Base-by-base conservation (phyloP, 1,140 invertebrate genomes). In the Lordiphosa clarofinis region DNA sequence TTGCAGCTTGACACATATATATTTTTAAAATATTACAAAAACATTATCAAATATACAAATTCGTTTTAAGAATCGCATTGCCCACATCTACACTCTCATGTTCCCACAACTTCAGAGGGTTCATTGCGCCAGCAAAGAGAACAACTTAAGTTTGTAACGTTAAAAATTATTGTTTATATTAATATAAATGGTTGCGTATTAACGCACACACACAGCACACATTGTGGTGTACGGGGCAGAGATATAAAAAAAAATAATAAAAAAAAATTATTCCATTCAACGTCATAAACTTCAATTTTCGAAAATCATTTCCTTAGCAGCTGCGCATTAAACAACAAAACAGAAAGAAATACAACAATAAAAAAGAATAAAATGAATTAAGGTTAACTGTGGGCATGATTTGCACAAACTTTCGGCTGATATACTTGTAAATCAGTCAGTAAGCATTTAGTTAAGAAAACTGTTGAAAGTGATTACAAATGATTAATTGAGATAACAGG, bases 261-360 rank as follows among this genome's bases (percentile, higher is more conserved):
- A 56, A 59, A 68, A 64, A 56, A 65, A 56, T 58, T 69, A 87
- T 86, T 84, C 78, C 84, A 87, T 81, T 87, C 86, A 81, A 81
- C 86, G 74, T 86, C 78, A 87, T 87, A 87, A 87, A 87, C 78
- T 87, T 87, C 71, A 87, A 87, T 87, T 86, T 86, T 86, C 64
- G 75, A 87, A 86, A 87, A 87, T 87, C 79, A 87, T 87, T 87
- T 87, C 86, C 84, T 87, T 86, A 70, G 86, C 86, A 79, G 76
- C 75, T 82, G 75, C 75, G 72, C 71, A 67, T 69, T 79, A 68
- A 81, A 56, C 66, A 73, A 60, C 69, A 60, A 56, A 65, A 43
- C 53, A 69, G 38, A 43, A 69, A 52, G 48, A 73, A 79, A 37
- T 44, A 50, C 48, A 57, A 60, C 48, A 50, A 67, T 59, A 50